Base-by-base conservation (phyloP, 2,888 invertebrate species). In the Holacanthella duospinosa region DNA sequence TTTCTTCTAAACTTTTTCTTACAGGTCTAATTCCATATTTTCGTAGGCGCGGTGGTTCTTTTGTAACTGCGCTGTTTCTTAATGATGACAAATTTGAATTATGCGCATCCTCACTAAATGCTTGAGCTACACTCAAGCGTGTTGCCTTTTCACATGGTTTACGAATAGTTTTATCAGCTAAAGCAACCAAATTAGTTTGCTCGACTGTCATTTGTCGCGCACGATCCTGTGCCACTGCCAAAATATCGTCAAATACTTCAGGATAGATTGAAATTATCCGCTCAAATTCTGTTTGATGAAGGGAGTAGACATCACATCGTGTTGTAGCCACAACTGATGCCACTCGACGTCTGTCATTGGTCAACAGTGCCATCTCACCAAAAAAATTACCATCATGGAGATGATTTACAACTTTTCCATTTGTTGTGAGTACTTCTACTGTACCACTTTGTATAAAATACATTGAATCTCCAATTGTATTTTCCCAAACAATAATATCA, bases 361-460 rank as follows among this genome's bases (percentile, higher is more conserved):
- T 79, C 29, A 85, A 73, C 29, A 85, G 74, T 0, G 83, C 81
- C 44, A 84, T 79, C 74, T 84, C 85, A 0, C 85, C 85, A 71
- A 85, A 85, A 74, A 83, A 79, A 0, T 80, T 81, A 2, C 84
- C 85, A 70, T 85, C 85, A 64, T 82, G 80, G 58, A 83, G 74
- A 68, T 82, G 82, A 62, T 81, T 81, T 19, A 65, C 16, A 6
- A 64, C 27, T 54, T 43, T 61, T 2, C 68, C 66, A 28, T 53
- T 64, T 19, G 64, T 62, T n/a, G 62, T 63, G 16, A 67, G 16
- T 19, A 69, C 60, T 6, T 64, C 59, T 12, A 85, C 84, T 0
- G 83, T 83, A 12, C 85, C 85, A 43, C 77, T 79, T 0, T 80
- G 80, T 28, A 85, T 77, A 71, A 85, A 85, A 74, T 81, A 85